These are phyloP conservation scores for Ctenicera cuprea DNA, from an alignment of 2,888 invertebrate genomes.

Conservation along the genomic window DNA sequence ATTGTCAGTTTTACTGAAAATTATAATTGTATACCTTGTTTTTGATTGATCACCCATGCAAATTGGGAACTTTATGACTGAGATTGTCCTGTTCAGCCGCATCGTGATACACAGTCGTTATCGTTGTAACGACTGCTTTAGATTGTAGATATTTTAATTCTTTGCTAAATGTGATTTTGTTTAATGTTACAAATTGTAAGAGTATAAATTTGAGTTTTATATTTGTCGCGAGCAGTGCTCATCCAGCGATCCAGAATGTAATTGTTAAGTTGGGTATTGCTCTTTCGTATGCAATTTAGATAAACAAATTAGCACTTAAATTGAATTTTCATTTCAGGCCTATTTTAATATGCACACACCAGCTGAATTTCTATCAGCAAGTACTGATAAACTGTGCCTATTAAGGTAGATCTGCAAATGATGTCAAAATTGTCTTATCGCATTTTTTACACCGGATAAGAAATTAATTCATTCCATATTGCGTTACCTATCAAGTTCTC, in stretches of 20 bases:
- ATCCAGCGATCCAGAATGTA: constrained; percentile 38
- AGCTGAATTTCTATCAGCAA: constrained; percentile 48
- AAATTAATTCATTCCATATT: constrained; percentile 18
- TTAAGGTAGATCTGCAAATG: constrained; percentile 27
- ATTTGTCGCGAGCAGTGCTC: constrained; percentile 65
- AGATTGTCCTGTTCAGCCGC: constrained; percentile 73
- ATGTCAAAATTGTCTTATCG: constrained; percentile 2
- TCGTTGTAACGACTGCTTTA: constrained; percentile 61
- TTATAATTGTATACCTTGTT: neutral
- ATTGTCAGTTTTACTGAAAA: constrained; percentile 22
- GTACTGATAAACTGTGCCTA: constrained; percentile 51
- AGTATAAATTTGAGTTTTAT: constrained; percentile 69
- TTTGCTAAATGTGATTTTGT: constrained; percentile 71
- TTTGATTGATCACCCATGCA: neutral
- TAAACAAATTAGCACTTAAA: constrained; percentile 57
- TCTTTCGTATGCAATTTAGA: constrained; percentile 38
- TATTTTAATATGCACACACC: constrained; percentile 35
- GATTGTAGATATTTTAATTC: constrained; percentile 64
- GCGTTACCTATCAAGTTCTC: neutral
- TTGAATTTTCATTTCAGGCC: constrained; percentile 21
- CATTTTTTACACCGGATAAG: constrained; percentile 2
- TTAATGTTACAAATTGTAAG: constrained; percentile 68
- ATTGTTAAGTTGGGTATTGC: constrained; percentile 47
- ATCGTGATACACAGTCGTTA: constrained; percentile 66
- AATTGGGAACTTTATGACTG: constrained; percentile 20